phyloP scores from a whole-genome alignment of 53 echinoderm and acorn worm genomes.

The Pentamera pediparva region DNA sequence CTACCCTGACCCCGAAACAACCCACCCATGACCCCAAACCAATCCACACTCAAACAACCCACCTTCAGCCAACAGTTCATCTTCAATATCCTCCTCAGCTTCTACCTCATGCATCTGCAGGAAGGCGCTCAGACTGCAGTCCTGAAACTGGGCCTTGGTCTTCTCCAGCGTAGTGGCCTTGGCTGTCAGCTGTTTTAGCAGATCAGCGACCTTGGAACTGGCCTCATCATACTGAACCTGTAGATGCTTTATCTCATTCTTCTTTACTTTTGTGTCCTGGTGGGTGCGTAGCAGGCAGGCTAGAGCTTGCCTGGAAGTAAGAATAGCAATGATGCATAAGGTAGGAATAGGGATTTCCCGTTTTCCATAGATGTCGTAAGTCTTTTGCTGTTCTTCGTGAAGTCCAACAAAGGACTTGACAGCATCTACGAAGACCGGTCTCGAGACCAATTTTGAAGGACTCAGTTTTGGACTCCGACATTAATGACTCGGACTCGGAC shows the following conservation, averaged over 20 bases:
- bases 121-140: slow-evolving; percentile 84
- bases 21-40: neutral
- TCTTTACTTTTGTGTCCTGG: slow-evolving; percentile 78
- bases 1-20: neutral
- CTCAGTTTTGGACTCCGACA: too few relatives aligned
- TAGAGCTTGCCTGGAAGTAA: slow-evolving; percentile 63
- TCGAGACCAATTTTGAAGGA: too few relatives aligned
- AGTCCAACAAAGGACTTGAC: too few relatives aligned
- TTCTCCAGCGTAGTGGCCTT: slow-evolving; percentile 77
- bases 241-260: slow-evolving; percentile 74
- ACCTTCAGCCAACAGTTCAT: slow-evolving; percentile 56
- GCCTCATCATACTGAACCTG: slow-evolving; percentile 82
- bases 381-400: too few relatives aligned
- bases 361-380: too few relatives aligned
- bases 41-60: neutral
- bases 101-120: slow-evolving; percentile 92
- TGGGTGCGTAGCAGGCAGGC: slow-evolving; percentile 70
- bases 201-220: slow-evolving; percentile 58
- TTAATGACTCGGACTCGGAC: too few relatives aligned
- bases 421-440: too few relatives aligned
- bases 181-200: slow-evolving; percentile 63
- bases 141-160: slow-evolving; percentile 64
- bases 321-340: too few relatives aligned
- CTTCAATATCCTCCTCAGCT: slow-evolving; percentile 81
- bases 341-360: too few relatives aligned